Evolutionary conservation across 2,888 invertebrate genomes (phyloP), one percentile per base, ranked within the genome.

Genomic region (Caenorhabditis afra): DNA sequence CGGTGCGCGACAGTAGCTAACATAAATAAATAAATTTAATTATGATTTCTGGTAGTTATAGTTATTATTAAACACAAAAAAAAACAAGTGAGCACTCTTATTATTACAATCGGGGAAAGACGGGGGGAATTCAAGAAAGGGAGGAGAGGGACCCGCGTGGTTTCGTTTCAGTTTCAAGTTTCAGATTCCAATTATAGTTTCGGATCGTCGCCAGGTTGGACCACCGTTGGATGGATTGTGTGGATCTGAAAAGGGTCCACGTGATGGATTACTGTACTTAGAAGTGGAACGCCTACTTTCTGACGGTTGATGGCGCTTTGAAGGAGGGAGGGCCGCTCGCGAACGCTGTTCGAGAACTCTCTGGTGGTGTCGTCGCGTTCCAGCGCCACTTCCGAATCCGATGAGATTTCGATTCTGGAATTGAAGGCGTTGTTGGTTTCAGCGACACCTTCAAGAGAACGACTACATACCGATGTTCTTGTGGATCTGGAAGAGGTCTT

Each of bases 401-500:
- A 35, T 5, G 80, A 55, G 39, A 76, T 41, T 10, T 80, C 80
- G 29, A 75, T 66, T 18, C 74, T 71, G 65, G n/a, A 58, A 74
- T 22, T 37, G 1, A 8, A 14, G 52, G 14, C 1, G 5, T 7
- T 12, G 29, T 29, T n/a, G n/a, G n/a, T 29, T 29, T 7, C 29
- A 29, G 29, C n/a, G n/a, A 16, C n/a, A n/a, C n/a, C 7, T 18
- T 44, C 23, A 37, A 16, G 23, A 1, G n/a, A 8, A 22, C 11
- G 14, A 18, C 76, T 47, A 16, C n/a, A n/a, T n/a, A 78, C 77
- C 61, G 20, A 45, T 84, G 83, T 61, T 87, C 86, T 16, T 79
- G 65, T 0, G 88, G 85, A 70, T 88, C 86, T 11, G 88, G 88
- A 52, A 88, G 52, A 22, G 82, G 81, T 52, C 85, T 79, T 39